Percentiles rank a stretch among this genome's conserved stretches.
Evolutionary conservation across 2,888 invertebrate species (phyloP).

Genomic region (Eristalis arbustorum): DNA sequence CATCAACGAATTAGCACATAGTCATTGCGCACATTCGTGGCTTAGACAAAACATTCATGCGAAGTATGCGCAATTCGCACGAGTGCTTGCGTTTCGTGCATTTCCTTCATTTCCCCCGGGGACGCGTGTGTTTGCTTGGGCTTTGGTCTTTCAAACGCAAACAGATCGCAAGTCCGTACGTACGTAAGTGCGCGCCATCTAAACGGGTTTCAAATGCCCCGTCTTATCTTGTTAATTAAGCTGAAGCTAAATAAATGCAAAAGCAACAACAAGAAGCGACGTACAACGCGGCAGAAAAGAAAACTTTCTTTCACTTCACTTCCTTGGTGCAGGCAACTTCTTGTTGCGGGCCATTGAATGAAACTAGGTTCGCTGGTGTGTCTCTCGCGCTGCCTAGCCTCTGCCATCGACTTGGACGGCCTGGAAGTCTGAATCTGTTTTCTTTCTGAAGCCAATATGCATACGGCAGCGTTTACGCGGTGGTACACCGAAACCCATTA

Average conservation of each 20-base stretch:
- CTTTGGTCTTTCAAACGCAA: too few relatives aligned
- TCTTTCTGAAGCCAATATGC: background rate
- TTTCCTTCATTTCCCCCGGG: background rate
- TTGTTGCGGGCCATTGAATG: constrained; percentile 26
- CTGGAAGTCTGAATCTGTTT: constrained; percentile 31
- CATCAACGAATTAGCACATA: background rate
- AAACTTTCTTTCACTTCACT: constrained; percentile 63
- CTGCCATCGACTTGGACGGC: background rate
- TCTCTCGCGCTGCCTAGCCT: constrained; percentile 15
- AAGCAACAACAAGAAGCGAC: background rate
- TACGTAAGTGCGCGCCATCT: constrained; percentile 13
- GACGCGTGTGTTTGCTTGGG: background rate
- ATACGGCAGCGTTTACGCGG: background rate
- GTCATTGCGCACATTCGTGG: background rate
- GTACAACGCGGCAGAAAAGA: constrained; percentile 5
- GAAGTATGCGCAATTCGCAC: background rate
- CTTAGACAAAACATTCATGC: background rate
- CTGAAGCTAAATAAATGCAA: constrained; percentile 17
- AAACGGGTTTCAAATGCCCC: constrained; percentile 48
- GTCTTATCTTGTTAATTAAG: constrained; percentile 50
- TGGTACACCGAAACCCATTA: constrained; percentile 29
- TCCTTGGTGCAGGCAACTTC: constrained; percentile 58
- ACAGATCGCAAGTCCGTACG: background rate
- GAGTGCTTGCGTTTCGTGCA: background rate
- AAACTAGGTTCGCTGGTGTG: constrained; percentile 54